These are phyloP conservation scores for Xylocopa sonorina DNA, from an alignment of 1,140 invertebrate species.

Conservation along the genomic window DNA sequence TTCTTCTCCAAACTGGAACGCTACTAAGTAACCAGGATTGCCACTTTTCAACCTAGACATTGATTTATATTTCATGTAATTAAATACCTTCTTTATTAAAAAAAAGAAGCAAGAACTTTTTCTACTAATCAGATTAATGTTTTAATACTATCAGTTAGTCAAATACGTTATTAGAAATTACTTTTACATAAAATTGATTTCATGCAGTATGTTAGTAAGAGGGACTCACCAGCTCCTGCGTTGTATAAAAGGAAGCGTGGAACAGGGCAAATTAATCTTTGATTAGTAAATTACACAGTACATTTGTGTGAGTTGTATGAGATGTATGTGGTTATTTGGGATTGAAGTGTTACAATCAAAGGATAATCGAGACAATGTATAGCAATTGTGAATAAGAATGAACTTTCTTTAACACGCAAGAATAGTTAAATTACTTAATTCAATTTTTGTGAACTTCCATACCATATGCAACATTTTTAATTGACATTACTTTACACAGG, in stretches of 20 bases:
- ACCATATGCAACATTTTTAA: background rate
- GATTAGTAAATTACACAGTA: slow-evolving; percentile 50
- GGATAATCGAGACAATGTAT: slow-evolving; percentile 3
- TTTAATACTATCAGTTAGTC: background rate
- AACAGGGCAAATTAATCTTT: slow-evolving; percentile 65
- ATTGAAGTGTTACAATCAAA: slow-evolving; percentile 8
- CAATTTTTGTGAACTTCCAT: background rate
- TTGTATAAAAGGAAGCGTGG: slow-evolving; percentile 53
- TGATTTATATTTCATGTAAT: slow-evolving; percentile 9
- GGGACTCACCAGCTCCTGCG: slow-evolving; percentile 65
- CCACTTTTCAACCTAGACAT: slow-evolving; percentile 85
- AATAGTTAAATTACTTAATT: background rate
- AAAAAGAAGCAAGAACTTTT: slow-evolving; percentile 17
- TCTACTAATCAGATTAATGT: slow-evolving; percentile 9
- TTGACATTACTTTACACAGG: background rate
- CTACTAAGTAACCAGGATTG: slow-evolving; percentile 86
- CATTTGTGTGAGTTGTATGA: slow-evolving; percentile 39
- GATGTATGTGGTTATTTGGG: slow-evolving; percentile 18
- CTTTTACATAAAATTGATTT: background rate
- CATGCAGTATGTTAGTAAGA: slow-evolving; percentile 47
- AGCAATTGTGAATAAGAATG: slow-evolving; percentile 12
- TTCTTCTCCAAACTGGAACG: slow-evolving; percentile 84
- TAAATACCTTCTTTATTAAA: background rate
- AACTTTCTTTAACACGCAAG: background rate
- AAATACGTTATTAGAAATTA: slow-evolving; percentile 8